Evolutionary conservation across 2,113 vertebrate species (phyloP).

Genomic region (Dromaius novaehollandiae): DNA sequence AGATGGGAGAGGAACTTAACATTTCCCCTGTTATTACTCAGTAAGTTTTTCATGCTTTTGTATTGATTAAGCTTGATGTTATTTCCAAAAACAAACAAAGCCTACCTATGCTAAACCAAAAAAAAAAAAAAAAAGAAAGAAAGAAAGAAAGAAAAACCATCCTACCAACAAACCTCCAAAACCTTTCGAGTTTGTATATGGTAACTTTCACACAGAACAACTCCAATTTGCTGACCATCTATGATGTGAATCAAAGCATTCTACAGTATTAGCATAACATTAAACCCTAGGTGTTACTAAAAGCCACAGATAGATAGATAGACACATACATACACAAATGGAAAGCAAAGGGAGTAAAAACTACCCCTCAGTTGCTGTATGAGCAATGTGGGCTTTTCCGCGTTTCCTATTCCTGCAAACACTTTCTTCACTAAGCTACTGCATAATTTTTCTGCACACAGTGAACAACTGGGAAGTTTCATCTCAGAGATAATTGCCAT

Average conservation of each 20-base stretch:
- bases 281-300: not conserved
- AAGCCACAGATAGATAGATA: not conserved
- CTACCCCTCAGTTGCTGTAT: not conserved
- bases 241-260: not conserved
- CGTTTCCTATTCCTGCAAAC: not conserved
- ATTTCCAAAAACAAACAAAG: constrained; percentile 36
- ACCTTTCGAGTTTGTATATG: not conserved
- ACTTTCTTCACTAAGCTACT: not conserved
- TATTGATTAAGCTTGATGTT: constrained; percentile 48
- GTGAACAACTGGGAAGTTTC: not conserved
- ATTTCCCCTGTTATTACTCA: constrained; percentile 41
- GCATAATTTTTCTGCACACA: not conserved
- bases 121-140: no score
- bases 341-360: not conserved
- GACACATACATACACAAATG: not conserved
- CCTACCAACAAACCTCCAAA: not conserved
- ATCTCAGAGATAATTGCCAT: not conserved
- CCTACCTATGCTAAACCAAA: not conserved
- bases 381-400: not conserved
- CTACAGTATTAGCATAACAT: not conserved
- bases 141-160: not conserved
- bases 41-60: constrained; percentile 24
- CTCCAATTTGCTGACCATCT: not conserved
- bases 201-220: not conserved
- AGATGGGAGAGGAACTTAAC: constrained; percentile 57